Base-by-base conservation (phyloP, 2,888 invertebrate species). In the Meta bourneti region DNA sequence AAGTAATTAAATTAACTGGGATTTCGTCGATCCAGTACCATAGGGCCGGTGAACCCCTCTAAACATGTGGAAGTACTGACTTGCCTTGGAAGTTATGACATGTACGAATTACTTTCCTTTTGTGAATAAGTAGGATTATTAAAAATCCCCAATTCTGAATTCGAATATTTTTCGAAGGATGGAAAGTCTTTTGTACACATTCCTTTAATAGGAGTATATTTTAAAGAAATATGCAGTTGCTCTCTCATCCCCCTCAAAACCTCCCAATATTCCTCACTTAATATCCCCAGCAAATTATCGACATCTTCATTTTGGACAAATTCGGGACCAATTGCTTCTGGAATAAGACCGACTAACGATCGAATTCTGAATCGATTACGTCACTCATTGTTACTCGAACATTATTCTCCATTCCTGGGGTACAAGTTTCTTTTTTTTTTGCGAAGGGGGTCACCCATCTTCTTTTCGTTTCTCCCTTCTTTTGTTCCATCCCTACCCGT, bases 321-420 rank as follows among this genome's bases (percentile, higher is more conserved):
- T 86, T 78, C 85, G 78, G 70, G 74, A 86, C 77, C 85, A 86
- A 86, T 86, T 86, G 77, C 78, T 19, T 70, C 51, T 77, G 20
- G 78, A 77, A 69, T 78, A 69, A 72, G 48, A 85, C 74, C 78
- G 75, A 70, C 77, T 69, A 51, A 75, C 34, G 81, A 81, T 71
- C 81, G 70, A 70, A 70, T 74, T 20, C 52, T 51, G 49, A 34
- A 86, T 86, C 85, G 85, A 86, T 86, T 86, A 86, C 85, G 78
- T 61, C 85, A 78, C 19, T 86, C 78, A 86, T 86, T 86, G 85
- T 86, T 86, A 86, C 85, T 77, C 72, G 81, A 81, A 74, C 81
- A 88, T 88, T 88, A 88, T 88, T 88, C 72, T 79, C 74, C 72
- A 80, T 54, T 88, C 74, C 74, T 7, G 69, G 48, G 74, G 88